Evolutionary conservation across 2,888 invertebrate species (phyloP).

Genomic region (Eueremaeus valkanovi): DNA sequence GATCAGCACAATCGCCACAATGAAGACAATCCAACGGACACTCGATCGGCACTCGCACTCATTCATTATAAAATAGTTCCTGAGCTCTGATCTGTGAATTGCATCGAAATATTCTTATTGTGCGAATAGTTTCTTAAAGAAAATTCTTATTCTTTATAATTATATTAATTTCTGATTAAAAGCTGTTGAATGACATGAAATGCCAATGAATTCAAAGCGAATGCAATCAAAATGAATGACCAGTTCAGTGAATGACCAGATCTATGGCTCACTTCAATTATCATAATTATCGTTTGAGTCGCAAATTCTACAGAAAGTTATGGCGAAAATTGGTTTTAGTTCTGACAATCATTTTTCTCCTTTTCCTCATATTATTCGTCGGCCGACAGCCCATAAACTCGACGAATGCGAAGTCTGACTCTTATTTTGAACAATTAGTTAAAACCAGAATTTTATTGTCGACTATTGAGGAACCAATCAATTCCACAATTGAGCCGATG

Average conservation of each 20-base stretch:
- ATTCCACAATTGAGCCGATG: neutral
- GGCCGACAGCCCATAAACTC: neutral
- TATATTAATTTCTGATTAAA: too few species aligned
- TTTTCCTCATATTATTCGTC: neutral
- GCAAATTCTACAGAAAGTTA: slow-evolving; percentile 23
- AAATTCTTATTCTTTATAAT: too few species aligned
- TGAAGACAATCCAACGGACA: too few species aligned
- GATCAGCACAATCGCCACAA: neutral
- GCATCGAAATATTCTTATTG: too few species aligned
- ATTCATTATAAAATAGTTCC: too few species aligned
- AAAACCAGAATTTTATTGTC: slow-evolving; percentile 9
- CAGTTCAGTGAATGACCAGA: neutral
- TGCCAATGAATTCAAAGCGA: too few species aligned
- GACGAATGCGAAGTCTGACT: neutral
- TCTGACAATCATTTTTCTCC: neutral
- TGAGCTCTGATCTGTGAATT: too few species aligned
- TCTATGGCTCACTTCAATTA: slow-evolving; percentile 7
- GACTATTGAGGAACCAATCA: neutral
- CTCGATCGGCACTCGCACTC: too few species aligned
- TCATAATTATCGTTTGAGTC: neutral
- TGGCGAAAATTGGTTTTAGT: slow-evolving; percentile 23
- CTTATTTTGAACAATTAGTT: slow-evolving; percentile 7
- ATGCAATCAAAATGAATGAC: too few species aligned
- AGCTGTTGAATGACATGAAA: too few species aligned
- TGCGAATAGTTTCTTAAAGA: too few species aligned